Conservation (phyloP, 1,140 invertebrate species). For the Tetramorium alpestre region DNA sequence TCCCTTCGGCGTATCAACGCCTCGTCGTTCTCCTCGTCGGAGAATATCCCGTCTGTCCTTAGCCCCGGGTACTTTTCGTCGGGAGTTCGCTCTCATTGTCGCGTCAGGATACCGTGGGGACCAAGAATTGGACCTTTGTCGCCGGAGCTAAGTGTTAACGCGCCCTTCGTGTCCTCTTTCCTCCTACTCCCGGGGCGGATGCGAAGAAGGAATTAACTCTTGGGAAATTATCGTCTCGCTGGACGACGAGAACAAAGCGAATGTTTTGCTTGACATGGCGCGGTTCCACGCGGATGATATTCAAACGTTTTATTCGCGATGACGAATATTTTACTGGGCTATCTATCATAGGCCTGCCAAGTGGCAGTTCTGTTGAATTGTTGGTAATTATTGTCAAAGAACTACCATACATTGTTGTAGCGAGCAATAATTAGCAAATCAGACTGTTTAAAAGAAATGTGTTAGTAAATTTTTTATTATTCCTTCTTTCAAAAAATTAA, state of each 20-base stretch:
- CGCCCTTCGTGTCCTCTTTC: conserved; percentile 70
- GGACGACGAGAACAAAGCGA: conserved; percentile 61
- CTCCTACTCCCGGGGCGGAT: conserved; percentile 33
- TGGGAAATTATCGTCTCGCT: conserved; percentile 80
- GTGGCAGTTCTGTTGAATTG: neutral
- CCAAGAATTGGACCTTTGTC: conserved; percentile 83
- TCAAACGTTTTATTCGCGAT: conserved; percentile 6
- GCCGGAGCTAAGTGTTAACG: conserved; percentile 80
- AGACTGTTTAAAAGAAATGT: neutral
- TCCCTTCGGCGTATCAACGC: conserved; percentile 69
- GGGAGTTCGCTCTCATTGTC: conserved; percentile 79
- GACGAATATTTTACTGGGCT: neutral
- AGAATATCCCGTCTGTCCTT: conserved; percentile 67
- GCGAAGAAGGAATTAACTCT: conserved; percentile 79
- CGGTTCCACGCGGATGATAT: conserved; percentile 50
- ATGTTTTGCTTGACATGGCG: conserved; percentile 58
- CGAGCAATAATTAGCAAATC: neutral
- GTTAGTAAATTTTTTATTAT: neutral
- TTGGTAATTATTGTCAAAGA: neutral
- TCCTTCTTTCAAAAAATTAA: neutral
- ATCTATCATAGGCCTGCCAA: neutral
- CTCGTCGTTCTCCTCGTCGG: conserved; percentile 69
- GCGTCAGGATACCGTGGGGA: conserved; percentile 73
- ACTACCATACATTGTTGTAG: neutral
- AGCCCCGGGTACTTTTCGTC: conserved; percentile 80